Conservation (phyloP, 2,888 invertebrate species). For the Dilophus febrilis region DNA sequence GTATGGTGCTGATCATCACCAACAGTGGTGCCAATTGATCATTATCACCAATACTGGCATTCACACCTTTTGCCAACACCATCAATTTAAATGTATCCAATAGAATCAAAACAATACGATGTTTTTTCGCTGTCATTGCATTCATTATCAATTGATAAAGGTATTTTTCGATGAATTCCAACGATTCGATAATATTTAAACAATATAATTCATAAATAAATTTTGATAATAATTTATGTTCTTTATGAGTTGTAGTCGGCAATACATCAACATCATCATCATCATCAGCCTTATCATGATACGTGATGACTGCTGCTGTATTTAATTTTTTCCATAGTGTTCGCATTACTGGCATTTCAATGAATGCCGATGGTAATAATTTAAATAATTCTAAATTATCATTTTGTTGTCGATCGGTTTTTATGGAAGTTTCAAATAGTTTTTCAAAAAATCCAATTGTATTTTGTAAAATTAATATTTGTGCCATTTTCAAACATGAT, state of each 20-base stretch:
- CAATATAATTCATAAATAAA: conserved; percentile 1
- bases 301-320: not conserved
- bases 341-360: not conserved
- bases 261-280: too few species aligned
- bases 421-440: conserved; percentile 17
- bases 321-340: not conserved
- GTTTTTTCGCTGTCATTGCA: not conserved
- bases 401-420: conserved; percentile 14
- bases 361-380: conserved; percentile 12
- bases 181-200: not conserved
- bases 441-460: conserved; percentile 16
- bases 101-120: conserved; percentile 3
- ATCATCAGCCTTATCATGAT: too few species aligned
- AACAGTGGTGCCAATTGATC: conserved; percentile 19
- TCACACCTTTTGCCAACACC: too few species aligned
- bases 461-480: conserved; percentile 18
- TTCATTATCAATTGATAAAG: conserved; percentile 1
- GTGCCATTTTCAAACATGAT: conserved; percentile 12
- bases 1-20: conserved; percentile 19
- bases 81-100: conserved; percentile 18
- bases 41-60: conserved; percentile 14
- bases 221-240: not conserved
- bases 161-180: not conserved
- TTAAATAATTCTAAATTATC: conserved; percentile 15
- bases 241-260: too few species aligned